Evolutionary conservation across 2,113 vertebrate genomes (phyloP).

Genomic region (Leucosticte australis): DNA sequence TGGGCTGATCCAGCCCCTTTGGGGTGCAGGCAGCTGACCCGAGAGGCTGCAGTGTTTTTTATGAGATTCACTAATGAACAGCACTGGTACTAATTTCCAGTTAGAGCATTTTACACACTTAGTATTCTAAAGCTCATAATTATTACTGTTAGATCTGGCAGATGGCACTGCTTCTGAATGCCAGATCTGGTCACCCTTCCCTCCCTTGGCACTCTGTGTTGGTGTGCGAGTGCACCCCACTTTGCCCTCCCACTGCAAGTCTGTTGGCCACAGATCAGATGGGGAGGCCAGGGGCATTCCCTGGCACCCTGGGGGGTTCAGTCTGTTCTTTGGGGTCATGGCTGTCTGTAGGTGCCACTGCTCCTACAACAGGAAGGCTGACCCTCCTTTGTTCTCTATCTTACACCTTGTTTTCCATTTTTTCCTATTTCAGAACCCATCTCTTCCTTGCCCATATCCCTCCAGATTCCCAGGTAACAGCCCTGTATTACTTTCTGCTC

Average conservation of each 20-base stretch:
- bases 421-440: neutral
- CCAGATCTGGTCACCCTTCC: neutral
- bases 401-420: neutral
- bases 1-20: neutral
- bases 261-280: neutral
- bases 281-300: neutral
- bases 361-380: neutral
- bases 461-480: neutral
- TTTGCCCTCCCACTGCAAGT: neutral
- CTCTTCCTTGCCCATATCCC: neutral
- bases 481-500: neutral
- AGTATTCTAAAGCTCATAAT: neutral
- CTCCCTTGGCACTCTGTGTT: neutral
- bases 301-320: neutral
- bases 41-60: neutral
- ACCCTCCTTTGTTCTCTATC: neutral
- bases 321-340: neutral
- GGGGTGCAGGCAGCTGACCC: neutral
- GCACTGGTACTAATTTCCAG: neutral
- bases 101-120: neutral
- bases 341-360: neutral
- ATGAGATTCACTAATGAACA: neutral
- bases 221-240: fast-evolving
- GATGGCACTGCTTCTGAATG: neutral
- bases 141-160: neutral